Evolutionary conservation across 2,113 vertebrate species (phyloP).

Genomic region (Azemiops feae): DNA sequence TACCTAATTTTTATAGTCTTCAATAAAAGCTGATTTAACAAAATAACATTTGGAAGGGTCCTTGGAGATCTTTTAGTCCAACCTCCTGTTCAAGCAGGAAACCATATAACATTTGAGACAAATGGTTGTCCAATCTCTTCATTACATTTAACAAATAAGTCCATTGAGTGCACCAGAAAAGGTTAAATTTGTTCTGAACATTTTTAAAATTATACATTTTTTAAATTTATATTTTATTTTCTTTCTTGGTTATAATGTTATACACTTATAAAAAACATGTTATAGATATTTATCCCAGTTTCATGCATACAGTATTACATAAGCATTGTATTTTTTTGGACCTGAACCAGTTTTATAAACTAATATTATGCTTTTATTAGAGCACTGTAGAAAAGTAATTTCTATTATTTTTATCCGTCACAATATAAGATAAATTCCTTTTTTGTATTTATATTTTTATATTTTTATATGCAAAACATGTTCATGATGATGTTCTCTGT

Average conservation of each 20-base stretch:
- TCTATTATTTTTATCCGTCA: not conserved
- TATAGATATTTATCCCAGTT: no score
- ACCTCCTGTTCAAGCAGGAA: no score
- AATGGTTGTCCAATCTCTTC: no score
- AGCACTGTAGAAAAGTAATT: not conserved
- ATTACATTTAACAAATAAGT: no score
- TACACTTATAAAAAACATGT: no score
- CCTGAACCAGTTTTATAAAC: no score
- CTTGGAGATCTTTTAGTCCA: no score
- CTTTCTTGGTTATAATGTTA: no score
- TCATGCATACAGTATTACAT: no score
- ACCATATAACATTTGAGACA: no score
- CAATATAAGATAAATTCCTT: not conserved
- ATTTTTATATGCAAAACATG: not conserved
- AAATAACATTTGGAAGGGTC: no score
- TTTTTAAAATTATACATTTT: not conserved
- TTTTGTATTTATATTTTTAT: not conserved
- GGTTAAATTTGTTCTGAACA: not conserved
- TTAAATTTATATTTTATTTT: not conserved
- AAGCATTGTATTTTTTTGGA: no score
- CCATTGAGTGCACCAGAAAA: not conserved
- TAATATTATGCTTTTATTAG: not conserved
- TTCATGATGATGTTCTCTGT: not conserved
- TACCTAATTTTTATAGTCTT: not conserved
- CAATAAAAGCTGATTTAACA: not conserved